Evolutionary conservation across 2,888 invertebrate species (phyloP), one percentile per base, ranked within the genome.

Genomic region (Leptopilina drosophilae): DNA sequence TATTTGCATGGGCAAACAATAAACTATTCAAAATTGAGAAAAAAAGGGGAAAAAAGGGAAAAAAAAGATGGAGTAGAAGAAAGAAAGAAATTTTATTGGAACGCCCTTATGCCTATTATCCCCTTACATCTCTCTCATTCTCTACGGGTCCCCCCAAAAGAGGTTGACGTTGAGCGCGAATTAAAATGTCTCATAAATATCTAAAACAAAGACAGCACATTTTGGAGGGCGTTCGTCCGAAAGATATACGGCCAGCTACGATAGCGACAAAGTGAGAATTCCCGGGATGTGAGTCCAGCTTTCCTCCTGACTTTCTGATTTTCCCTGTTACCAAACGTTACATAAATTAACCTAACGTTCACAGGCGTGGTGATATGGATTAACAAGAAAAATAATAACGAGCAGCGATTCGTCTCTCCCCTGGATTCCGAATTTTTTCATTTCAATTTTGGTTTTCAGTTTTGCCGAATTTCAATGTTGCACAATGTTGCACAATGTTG

Each of bases 131-230:
- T 84, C 84, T 84, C 82, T 80, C 85, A 11, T 11, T 49, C 49
- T 49, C 49, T 85, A 49, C 84, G 84, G 87, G 85, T 85, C 85
- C 80, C 33, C 85, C 86, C 79, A 84, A 80, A 84, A 85, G 86
- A 84, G 88, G 87, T 87, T 88, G 89, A 89, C 89, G 89, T 86
- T 87, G 89, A 86, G 89, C 89, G 91, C 90, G 91, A 91, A 91
- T 91, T 91, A 91, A 91, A 91, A 90, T 91, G 91, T 90, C 91
- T 91, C 91, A 91, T 91, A 91, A 91, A 91, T 91, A 91, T 91
- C 91, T 89, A 90, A 91, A 91, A 92, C 91, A 92, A 92, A 92
- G 91, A 91, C 91, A 88, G 88, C 82, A 86, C 89, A 90, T 89
- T 91, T 90, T 90, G 87, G 89, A 89, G 90, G 91, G 89, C 90